phyloP scores from a whole-genome alignment of 2,888 invertebrate genomes.

The Amaurobius ferox region DNA sequence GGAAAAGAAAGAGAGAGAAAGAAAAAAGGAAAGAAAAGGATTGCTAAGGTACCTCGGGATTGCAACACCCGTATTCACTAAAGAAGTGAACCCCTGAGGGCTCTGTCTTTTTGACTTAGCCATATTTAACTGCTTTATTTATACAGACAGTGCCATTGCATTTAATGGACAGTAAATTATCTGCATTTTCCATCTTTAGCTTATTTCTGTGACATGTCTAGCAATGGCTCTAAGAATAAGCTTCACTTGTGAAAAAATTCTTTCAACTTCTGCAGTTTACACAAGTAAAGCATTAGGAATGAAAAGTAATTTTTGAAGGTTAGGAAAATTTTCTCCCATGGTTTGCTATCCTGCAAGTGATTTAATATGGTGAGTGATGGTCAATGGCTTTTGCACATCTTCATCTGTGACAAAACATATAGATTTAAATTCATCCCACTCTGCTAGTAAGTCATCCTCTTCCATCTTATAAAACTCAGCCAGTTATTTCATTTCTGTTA shows the following conservation, averaged over 20 bases:
- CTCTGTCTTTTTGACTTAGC: too few relatives aligned
- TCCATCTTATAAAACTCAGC: not conserved
- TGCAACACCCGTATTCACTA: too few relatives aligned
- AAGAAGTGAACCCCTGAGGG: too few relatives aligned
- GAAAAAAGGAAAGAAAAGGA: too few relatives aligned
- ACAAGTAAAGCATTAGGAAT: not conserved
- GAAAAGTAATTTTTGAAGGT: not conserved
- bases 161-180: not conserved
- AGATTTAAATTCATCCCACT: not conserved
- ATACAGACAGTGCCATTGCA: not conserved
- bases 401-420: not conserved
- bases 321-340: not conserved
- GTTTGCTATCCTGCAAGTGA: not conserved
- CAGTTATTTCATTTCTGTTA: not conserved
- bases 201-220: not conserved
- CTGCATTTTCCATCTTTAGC: slow-evolving; percentile 14
- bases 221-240: too few relatives aligned
- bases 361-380: not conserved
- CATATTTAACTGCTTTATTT: too few relatives aligned
- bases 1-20: too few relatives aligned
- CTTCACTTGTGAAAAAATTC: not conserved
- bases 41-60: too few relatives aligned
- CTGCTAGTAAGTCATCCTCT: not conserved
- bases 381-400: not conserved
- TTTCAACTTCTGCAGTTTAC: slow-evolving; percentile 10